Percentiles rank a stretch among this genome's conserved stretches.
These are phyloP conservation scores for Staurois parvus DNA, from an alignment of 2,797 vertebrate genomes.

Conservation along the genomic window DNA sequence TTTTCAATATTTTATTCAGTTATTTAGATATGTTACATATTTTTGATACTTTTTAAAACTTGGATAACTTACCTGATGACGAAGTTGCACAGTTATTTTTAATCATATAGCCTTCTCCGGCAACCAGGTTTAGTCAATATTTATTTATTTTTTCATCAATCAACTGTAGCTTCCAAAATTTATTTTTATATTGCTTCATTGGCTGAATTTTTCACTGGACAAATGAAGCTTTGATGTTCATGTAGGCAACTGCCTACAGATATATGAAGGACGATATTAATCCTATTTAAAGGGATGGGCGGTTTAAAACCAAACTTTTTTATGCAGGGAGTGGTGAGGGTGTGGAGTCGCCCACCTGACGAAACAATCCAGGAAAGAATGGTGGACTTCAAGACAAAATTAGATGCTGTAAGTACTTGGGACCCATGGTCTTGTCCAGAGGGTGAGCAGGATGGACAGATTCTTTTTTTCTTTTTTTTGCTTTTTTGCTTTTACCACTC, in stretches of 20 bases:
- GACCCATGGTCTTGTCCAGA: slow-evolving; percentile 23
- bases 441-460: slow-evolving; percentile 57
- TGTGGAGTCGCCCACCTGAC: slow-evolving; percentile 59
- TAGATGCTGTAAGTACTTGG: slow-evolving; percentile 59
- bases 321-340: slow-evolving; percentile 61
- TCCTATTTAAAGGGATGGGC: slow-evolving; percentile 39
- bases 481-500: background rate
- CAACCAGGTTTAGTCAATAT: background rate
- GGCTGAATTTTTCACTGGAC: background rate
- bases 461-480: background rate
- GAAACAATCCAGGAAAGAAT: slow-evolving; percentile 61
- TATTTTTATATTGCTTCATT: background rate
- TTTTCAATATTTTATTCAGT: background rate
- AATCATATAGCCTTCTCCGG: background rate
- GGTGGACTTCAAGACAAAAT: slow-evolving; percentile 60
- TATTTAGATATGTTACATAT: background rate
- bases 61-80: background rate
- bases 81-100: background rate
- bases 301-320: slow-evolving; percentile 60
- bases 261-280: slow-evolving; percentile 1
- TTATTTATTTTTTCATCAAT: background rate
- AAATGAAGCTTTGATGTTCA: background rate
- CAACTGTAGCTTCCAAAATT: background rate
- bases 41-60: background rate
- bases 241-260: slow-evolving; percentile 1